phyloP scores from a whole-genome alignment of 2,797 vertebrate species.

The Fistularia commersonii region DNA sequence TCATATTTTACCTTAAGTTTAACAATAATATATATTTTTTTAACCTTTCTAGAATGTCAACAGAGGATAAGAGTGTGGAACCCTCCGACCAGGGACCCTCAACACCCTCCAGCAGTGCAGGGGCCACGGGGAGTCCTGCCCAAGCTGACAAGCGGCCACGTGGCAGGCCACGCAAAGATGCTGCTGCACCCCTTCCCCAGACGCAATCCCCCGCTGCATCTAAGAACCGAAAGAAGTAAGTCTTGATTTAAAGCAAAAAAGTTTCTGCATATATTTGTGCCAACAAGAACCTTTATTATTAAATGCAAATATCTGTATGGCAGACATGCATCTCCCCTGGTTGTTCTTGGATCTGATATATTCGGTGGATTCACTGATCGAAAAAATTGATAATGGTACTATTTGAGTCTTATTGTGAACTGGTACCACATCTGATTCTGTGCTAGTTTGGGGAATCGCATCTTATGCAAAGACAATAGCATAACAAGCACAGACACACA shows the following conservation, averaged over 20 bases:
- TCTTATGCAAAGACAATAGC: no score
- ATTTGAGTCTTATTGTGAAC: no score
- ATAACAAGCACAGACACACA: no score
- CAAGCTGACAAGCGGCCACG: conserved; percentile 93
- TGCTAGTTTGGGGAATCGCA: no score
- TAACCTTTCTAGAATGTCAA: conserved; percentile 87
- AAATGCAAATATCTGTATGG: no score
- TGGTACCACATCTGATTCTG: no score
- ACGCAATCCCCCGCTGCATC: conserved; percentile 75
- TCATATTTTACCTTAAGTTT: not conserved
- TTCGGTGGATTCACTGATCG: no score
- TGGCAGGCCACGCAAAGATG: conserved; percentile 96
- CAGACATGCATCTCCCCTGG: no score
- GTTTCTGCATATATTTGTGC: not conserved
- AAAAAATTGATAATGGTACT: no score
- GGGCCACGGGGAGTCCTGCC: conserved; percentile 87
- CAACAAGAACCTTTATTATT: no score
- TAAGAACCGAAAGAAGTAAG: conserved; percentile 95
- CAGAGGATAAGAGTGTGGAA: conserved; percentile 93
- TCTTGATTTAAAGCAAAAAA: conserved; percentile 36
- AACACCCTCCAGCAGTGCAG: conserved; percentile 80
- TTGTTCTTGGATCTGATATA: no score
- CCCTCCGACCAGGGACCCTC: conserved; percentile 84
- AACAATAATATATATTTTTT: conserved; percentile 2
- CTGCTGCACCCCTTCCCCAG: conserved; percentile 70